Conservation (phyloP, 2,797 vertebrate genomes). For the Gymnothorax reevesii region DNA sequence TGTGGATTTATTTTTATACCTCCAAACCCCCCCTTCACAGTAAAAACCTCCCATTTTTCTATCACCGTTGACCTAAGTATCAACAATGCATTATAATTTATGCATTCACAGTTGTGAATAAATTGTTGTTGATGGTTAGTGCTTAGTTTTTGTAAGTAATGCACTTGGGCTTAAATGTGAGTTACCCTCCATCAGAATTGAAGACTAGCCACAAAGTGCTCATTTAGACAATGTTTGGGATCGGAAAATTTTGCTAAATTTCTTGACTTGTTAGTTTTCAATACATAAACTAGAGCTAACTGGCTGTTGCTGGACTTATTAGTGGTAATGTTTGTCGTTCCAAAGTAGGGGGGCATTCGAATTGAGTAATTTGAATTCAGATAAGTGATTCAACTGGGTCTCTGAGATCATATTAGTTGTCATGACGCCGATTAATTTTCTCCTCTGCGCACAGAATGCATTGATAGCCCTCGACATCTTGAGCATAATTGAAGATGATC, state of each 20-base stretch:
- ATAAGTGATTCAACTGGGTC: neutral
- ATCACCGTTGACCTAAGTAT: too few relatives aligned
- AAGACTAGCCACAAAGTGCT: too few relatives aligned
- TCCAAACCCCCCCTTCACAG: neutral
- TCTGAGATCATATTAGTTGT: neutral
- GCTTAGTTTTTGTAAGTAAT: too few relatives aligned
- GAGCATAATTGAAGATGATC: neutral
- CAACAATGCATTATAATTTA: too few relatives aligned
- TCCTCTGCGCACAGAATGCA: neutral
- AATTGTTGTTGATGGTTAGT: too few relatives aligned
- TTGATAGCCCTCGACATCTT: neutral
- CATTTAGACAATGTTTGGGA: neutral
- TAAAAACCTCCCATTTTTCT: too few relatives aligned
- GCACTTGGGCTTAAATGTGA: too few relatives aligned
- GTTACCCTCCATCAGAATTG: too few relatives aligned
- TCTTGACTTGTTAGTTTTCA: neutral
- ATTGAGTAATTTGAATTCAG: conserved; percentile 4
- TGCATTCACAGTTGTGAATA: too few relatives aligned
- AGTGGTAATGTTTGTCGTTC: neutral
- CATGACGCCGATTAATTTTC: neutral
- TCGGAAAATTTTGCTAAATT: neutral
- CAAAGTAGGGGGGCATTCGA: neutral
- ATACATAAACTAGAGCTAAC: neutral
- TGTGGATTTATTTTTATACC: neutral
- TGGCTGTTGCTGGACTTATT: neutral